These are phyloP conservation scores for Tubulanus polymorphus DNA, from an alignment of 2,888 invertebrate species.

Conservation along the genomic window DNA sequence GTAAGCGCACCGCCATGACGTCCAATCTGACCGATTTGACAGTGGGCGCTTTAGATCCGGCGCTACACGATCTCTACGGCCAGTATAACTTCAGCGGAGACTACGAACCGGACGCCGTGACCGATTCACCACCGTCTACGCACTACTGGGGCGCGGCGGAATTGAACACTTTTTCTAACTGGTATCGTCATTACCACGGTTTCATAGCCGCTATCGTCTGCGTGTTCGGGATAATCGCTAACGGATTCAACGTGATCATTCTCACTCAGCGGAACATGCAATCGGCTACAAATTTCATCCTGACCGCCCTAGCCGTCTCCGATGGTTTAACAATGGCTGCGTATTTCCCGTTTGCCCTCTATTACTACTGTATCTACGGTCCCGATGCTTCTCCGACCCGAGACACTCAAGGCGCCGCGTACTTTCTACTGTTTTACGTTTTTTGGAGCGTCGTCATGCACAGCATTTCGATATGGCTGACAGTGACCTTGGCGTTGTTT, in stretches of 20 bases:
- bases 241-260: constrained; percentile 85
- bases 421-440: constrained; percentile 68
- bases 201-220: constrained; percentile 83
- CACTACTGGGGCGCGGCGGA: constrained; percentile 1
- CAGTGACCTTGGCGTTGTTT: constrained; percentile 90
- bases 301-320: constrained; percentile 79
- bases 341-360: constrained; percentile 84
- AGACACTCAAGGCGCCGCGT: constrained; percentile 47
- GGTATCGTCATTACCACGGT: constrained; percentile 65
- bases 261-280: constrained; percentile 83
- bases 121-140: too few relatives aligned
- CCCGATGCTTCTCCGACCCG: constrained; percentile 26
- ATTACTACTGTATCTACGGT: constrained; percentile 55
- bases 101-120: too few relatives aligned
- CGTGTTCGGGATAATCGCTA: constrained; percentile 84
- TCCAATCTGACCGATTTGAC: too few relatives aligned
- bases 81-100: too few relatives aligned
- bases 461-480: constrained; percentile 91
- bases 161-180: constrained; percentile 17
- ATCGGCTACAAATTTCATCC: constrained; percentile 85
- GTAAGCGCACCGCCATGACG: too few relatives aligned
- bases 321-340: constrained; percentile 84
- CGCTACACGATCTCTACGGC: too few relatives aligned
- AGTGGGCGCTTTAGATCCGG: too few relatives aligned
- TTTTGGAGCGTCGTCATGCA: constrained; percentile 83